Evolutionary conservation across 2,888 invertebrate species (phyloP).

Genomic region (Crioceris asparagi): DNA sequence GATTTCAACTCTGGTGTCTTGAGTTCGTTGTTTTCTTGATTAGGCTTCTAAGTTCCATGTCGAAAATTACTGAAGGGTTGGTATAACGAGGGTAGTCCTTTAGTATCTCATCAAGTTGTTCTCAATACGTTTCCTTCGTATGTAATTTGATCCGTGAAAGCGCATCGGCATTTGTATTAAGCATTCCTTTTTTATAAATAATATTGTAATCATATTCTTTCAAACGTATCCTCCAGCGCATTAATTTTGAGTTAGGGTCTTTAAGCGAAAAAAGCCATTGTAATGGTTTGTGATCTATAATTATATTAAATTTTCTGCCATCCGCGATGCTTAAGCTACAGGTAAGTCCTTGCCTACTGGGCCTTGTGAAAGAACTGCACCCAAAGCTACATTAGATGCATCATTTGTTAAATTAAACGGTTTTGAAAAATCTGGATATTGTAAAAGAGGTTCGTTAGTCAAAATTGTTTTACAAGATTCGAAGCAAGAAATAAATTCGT

Average conservation of each 20-base stretch:
- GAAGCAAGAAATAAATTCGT: constrained; percentile 11
- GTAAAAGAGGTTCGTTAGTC: constrained; percentile 15
- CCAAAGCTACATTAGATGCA: constrained; percentile 18
- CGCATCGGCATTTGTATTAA: constrained; percentile 11
- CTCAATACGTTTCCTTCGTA: background rate
- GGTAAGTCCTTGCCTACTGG: constrained; percentile 15
- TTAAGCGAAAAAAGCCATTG: constrained; percentile 8
- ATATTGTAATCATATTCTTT: constrained; percentile 10
- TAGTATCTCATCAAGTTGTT: constrained; percentile 1
- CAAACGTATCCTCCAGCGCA: constrained; percentile 9
- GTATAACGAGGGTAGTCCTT: background rate
- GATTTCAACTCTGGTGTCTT: too few species aligned
- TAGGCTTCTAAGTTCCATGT: background rate
- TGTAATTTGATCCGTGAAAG: constrained; percentile 9
- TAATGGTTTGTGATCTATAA: constrained; percentile 12
- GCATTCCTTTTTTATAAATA: constrained; percentile 10
- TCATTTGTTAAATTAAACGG: constrained; percentile 20
- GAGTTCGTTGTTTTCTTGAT: too few species aligned
- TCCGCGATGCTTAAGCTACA: constrained; percentile 12
- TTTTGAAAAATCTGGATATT: constrained; percentile 21
- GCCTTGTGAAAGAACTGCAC: constrained; percentile 19
- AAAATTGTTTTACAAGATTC: constrained; percentile 15
- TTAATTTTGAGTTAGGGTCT: constrained; percentile 10
- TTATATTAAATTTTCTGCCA: background rate
- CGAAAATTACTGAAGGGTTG: background rate